Evolutionary conservation across 37 sponge, comb jelly and placozoan genomes (phyloP).

Genomic region (Mnemiopsis leidyi): DNA sequence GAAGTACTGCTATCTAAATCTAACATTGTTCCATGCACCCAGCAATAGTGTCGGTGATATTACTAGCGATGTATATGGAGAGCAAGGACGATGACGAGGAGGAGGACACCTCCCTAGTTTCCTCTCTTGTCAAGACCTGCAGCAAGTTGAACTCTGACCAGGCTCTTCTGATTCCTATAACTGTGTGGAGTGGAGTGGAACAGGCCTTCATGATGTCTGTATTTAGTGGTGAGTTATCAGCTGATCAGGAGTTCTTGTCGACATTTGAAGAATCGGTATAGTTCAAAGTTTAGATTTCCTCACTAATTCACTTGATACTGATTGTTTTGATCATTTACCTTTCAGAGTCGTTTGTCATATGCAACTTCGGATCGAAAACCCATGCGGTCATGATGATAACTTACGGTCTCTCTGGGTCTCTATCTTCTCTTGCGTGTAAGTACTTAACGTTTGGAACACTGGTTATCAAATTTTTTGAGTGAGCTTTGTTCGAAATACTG

Average conservation of each 20-base stretch:
- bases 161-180: not conserved
- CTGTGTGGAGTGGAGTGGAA: slow-evolving; percentile 16
- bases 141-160: not conserved
- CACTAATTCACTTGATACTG: not conserved
- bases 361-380: not conserved
- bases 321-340: not conserved
- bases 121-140: not conserved
- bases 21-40: not conserved
- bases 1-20: not conserved
- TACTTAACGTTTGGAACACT: too few species aligned
- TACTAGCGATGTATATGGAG: slow-evolving; percentile 10
- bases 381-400: not conserved
- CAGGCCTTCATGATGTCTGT: not conserved
- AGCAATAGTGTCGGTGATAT: not conserved
- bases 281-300: too few species aligned
- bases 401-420: not conserved
- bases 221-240: not conserved
- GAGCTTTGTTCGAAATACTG: too few species aligned
- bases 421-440: not conserved
- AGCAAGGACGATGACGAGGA: not conserved
- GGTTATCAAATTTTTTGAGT: too few species aligned
- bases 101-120: not conserved
- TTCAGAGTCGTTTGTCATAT: slow-evolving; percentile 2
- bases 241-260: too few species aligned
- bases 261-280: too few species aligned